Percentiles rank a stretch among this genome's conserved stretches.
Evolutionary conservation across 2,888 invertebrate genomes (phyloP).

Genomic region (Diplazon laetatorius): DNA sequence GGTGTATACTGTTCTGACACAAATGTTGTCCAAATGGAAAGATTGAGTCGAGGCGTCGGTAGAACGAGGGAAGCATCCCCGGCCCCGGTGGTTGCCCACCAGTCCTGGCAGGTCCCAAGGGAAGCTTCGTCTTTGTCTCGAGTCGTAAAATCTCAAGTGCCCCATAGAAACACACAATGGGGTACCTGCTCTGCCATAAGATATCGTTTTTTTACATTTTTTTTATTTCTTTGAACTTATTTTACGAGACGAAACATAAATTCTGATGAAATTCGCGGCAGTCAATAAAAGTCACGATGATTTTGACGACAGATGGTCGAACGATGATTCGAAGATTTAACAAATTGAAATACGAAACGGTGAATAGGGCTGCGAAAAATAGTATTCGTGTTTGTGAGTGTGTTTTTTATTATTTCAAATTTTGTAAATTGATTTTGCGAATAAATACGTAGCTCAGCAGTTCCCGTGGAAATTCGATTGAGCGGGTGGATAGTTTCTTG

Average conservation of each 20-base stretch:
- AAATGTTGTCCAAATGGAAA: neutral
- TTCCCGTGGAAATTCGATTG: neutral
- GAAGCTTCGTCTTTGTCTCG: neutral
- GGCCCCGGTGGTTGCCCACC: neutral
- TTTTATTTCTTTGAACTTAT: too few relatives aligned
- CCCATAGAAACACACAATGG: neutral
- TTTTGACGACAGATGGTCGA: too few relatives aligned
- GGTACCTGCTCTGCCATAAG: neutral
- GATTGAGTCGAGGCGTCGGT: neutral
- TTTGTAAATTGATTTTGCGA: too few relatives aligned
- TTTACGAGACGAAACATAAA: too few relatives aligned
- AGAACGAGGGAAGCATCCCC: neutral
- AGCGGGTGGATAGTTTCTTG: neutral
- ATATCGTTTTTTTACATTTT: too few relatives aligned
- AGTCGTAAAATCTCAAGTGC: constrained; percentile 2
- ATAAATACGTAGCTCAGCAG: neutral
- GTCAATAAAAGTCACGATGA: too few relatives aligned
- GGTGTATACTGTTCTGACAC: neutral
- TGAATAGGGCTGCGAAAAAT: too few relatives aligned
- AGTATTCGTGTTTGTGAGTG: too few relatives aligned
- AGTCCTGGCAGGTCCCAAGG: neutral
- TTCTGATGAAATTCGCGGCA: too few relatives aligned
- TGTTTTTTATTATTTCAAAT: too few relatives aligned
- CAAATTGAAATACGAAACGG: too few relatives aligned
- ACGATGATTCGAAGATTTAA: too few relatives aligned